Evolutionary conservation across 2,797 vertebrate species (phyloP), one percentile per base, ranked within the genome.

Genomic region (Phoebastria nigripes): DNA sequence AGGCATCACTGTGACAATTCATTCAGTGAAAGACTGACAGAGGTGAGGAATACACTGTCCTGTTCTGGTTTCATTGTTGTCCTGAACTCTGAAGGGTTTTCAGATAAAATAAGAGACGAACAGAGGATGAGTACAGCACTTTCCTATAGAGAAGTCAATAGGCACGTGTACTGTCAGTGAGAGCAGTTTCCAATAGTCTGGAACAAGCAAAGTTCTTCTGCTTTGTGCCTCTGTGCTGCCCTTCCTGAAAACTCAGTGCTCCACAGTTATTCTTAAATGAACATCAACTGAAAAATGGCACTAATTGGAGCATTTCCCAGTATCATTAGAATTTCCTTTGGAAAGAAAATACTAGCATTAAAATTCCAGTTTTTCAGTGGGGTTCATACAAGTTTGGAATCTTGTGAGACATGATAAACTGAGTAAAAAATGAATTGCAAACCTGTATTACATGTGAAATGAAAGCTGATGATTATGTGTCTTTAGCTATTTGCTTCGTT

Each of bases 401-500:
- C 59, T 82, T 71, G 21, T 70, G 59, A 82, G 46, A 77, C 17
- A 44, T 42, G 49, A 63, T 33, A 87, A 93, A 87, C 29, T 65
- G 29, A 86, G 49, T 51, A 35, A 71, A 82, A 95, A 65, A 51
- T 12, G 63, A 84, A 80, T 73, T 94, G 49, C 22, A 82, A 82
- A 87, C 17, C 39, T 54, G 56, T 77, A 58, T 59, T 89, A 54
- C 42, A 39, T 67, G 41, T 84, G 74, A 82, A 97, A 85, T 0
- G 1, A 85, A 95, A 95, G 16, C 44, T 89, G 77, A 41, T 54
- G 52, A 79, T 93, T 94, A 82, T 49, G 16, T 82, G 55, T 69
- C 69, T 87, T 96, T 78, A 86, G 28, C 17, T 87, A 67, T 67
- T 89, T 95, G 83, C 82, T 83, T 93, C 20, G 2, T 79, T 95